Percentiles rank a stretch among this genome's conserved stretches.
Conservation (phyloP, 2,113 vertebrate species). For the Baryphthengus martii region DNA sequence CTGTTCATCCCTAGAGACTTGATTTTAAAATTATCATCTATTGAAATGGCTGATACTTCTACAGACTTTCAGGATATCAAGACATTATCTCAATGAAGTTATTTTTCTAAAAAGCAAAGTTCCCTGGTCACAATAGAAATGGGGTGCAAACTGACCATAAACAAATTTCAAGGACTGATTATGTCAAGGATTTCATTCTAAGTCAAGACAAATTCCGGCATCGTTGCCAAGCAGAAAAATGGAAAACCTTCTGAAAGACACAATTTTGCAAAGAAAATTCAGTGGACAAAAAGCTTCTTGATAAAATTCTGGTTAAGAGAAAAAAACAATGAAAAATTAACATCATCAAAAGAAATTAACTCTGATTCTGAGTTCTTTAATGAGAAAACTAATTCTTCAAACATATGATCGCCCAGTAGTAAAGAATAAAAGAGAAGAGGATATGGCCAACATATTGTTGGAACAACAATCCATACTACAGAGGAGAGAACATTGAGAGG, state of each 20-base stretch:
- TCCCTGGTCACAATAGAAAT: not conserved
- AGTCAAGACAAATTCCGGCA: not conserved
- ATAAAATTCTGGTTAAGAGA: not conserved
- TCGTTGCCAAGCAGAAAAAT: not conserved
- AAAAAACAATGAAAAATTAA: not conserved
- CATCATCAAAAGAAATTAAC: not conserved
- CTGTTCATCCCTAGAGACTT: not conserved
- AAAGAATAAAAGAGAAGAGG: not conserved
- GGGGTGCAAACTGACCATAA: not conserved
- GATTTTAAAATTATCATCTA: not conserved
- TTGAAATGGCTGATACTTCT: not conserved
- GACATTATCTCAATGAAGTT: not conserved
- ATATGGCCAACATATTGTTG: not conserved
- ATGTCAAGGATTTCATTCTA: not conserved
- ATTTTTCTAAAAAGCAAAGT: not conserved
- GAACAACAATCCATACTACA: not conserved
- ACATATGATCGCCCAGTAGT: not conserved
- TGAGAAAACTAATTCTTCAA: not conserved
- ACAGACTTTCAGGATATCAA: not conserved
- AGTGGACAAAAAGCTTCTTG: not conserved
- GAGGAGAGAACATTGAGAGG: not conserved
- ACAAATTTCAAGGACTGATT: not conserved
- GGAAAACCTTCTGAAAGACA: not conserved
- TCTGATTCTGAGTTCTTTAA: not conserved
- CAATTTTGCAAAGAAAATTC: not conserved